These are phyloP conservation scores for Halcyon leucocephala DNA, from an alignment of 2,797 vertebrate species.

Conservation along the genomic window DNA sequence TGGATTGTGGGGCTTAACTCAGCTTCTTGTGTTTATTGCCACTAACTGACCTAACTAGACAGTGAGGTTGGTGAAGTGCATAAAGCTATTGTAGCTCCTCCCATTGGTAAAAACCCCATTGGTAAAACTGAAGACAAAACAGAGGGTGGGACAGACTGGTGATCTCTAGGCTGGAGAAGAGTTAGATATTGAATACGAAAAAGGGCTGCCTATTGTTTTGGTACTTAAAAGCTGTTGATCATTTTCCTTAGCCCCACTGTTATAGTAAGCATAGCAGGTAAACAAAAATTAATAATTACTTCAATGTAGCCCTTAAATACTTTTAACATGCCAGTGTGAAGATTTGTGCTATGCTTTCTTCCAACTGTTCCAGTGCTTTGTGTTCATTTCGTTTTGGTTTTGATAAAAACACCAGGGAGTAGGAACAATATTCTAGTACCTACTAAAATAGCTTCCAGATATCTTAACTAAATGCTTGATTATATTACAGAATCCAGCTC, in stretches of 20 bases:
- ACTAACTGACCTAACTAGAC: background rate
- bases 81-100: background rate
- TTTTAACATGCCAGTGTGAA: background rate
- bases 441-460: background rate
- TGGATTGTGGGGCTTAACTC: background rate
- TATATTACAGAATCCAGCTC: background rate
- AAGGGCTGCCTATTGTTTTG: background rate
- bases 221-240: background rate
- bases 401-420: background rate
- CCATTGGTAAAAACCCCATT: background rate
- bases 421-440: background rate
- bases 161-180: background rate
- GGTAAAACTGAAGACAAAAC: background rate
- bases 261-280: background rate
- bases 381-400: background rate
- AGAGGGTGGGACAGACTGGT: background rate
- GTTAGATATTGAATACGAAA: background rate
- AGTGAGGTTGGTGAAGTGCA: background rate
- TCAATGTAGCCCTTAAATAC: background rate
- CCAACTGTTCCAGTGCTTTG: background rate
- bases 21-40: background rate
- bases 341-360: background rate
- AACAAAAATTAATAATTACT: background rate
- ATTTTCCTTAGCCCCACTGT: background rate
- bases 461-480: background rate